Percentiles rank a stretch among this genome's conserved stretches.
Evolutionary conservation across 2,113 vertebrate genomes (phyloP).

Genomic region (Propithecus coquereli): DNA sequence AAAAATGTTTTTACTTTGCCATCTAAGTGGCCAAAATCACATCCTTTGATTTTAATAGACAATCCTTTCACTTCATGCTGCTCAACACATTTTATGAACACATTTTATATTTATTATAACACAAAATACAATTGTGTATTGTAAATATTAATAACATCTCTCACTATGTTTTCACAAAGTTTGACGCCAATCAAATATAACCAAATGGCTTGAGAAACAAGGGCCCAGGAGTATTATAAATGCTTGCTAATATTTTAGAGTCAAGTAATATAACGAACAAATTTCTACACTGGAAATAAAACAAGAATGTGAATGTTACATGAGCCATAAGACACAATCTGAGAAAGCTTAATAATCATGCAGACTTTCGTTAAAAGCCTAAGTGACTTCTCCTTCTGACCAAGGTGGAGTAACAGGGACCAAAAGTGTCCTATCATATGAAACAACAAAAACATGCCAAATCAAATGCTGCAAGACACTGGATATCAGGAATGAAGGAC

Average conservation of each 20-base stretch:
- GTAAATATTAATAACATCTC: conserved; percentile 30
- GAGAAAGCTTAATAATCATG: not conserved
- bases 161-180: conserved; percentile 4
- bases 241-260: not conserved
- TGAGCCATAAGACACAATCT: not conserved
- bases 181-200: conserved; percentile 27
- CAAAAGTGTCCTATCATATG: not conserved
- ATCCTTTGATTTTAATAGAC: conserved; percentile 19
- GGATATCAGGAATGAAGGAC: not conserved
- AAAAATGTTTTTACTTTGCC: not conserved
- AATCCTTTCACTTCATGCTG: not conserved
- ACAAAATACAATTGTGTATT: not conserved
- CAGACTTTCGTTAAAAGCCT: not conserved
- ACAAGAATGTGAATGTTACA: not conserved
- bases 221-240: not conserved
- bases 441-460: not conserved
- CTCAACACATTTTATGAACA: not conserved
- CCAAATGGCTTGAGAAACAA: conserved; percentile 10
- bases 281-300: not conserved
- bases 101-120: conserved; percentile 24
- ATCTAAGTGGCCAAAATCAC: not conserved
- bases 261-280: not conserved
- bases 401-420: not conserved
- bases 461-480: not conserved
- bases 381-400: not conserved